These are phyloP conservation scores for Lacerta agilis DNA, from an alignment of 2,797 vertebrate species.

Conservation along the genomic window DNA sequence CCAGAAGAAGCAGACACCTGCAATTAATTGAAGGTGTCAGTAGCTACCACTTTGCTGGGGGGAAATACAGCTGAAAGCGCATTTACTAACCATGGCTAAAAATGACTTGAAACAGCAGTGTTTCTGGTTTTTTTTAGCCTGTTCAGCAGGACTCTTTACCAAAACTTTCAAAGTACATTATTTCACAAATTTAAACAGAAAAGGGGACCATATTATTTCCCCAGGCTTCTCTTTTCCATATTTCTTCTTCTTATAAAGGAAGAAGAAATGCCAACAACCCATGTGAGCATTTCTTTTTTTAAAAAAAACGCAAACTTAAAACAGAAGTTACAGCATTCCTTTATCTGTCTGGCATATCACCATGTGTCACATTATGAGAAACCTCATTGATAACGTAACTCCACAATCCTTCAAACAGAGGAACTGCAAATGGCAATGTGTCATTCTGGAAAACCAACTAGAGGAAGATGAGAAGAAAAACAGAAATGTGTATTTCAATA, in stretches of 20 bases:
- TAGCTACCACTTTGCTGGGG: constrained; percentile 20
- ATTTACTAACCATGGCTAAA: constrained; percentile 40
- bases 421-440: neutral
- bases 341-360: neutral
- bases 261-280: neutral
- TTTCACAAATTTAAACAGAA: constrained; percentile 39
- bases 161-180: neutral
- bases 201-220: neutral
- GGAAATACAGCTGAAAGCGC: constrained; percentile 57
- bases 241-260: neutral
- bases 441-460: neutral
- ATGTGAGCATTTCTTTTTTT: neutral
- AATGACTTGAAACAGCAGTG: constrained; percentile 34
- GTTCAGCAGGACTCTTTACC: constrained; percentile 25
- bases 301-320: neutral
- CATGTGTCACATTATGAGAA: neutral
- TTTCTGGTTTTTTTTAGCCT: neutral
- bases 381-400: neutral
- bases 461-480: neutral
- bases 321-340: constrained; percentile 10
- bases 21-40: constrained; percentile 54
- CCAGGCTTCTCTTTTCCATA: neutral
- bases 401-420: neutral
- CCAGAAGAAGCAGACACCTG: constrained; percentile 26
- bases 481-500: neutral